Conservation (phyloP, 2,113 vertebrate genomes). For the Cephalopholis sonnerati region DNA sequence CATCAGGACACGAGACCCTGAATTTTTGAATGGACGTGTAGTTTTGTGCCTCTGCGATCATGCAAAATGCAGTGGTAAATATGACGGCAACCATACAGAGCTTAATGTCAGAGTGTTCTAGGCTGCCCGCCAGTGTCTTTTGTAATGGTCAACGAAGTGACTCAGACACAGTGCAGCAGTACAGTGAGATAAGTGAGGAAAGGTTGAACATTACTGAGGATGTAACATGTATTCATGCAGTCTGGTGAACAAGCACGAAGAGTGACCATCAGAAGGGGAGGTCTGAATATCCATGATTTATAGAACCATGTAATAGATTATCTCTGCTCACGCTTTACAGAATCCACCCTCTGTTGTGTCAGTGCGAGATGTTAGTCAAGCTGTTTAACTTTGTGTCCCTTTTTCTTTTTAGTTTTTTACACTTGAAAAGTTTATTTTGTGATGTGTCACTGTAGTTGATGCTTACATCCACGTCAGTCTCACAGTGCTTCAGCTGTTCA, state of each 20-base stretch:
- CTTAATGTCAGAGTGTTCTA: constrained; percentile 15
- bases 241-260: not conserved
- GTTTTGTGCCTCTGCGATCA: not conserved
- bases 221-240: constrained; percentile 13
- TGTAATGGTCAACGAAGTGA: constrained; percentile 56
- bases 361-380: constrained; percentile 17
- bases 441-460: not conserved
- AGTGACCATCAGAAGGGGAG: not conserved
- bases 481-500: constrained; percentile 24
- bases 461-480: not conserved
- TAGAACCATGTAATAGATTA: constrained; percentile 5
- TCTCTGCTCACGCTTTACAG: not conserved
- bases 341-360: not conserved
- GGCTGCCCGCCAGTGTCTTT: constrained; percentile 29
- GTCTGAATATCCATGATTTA: constrained; percentile 18
- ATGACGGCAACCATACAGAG: constrained; percentile 1
- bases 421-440: not conserved
- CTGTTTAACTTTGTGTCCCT: not conserved
- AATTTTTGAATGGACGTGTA: not conserved
- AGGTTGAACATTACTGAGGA: constrained; percentile 63
- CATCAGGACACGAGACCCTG: not conserved
- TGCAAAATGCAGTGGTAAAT: constrained; percentile 14
- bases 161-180: constrained; percentile 25
- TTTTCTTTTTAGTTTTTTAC: not conserved
- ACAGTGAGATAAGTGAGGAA: constrained; percentile 31